Percentiles rank a stretch among this genome's conserved stretches.
phyloP scores from a whole-genome alignment of 2,888 invertebrate genomes.

The Agonopterix alstromeriana region DNA sequence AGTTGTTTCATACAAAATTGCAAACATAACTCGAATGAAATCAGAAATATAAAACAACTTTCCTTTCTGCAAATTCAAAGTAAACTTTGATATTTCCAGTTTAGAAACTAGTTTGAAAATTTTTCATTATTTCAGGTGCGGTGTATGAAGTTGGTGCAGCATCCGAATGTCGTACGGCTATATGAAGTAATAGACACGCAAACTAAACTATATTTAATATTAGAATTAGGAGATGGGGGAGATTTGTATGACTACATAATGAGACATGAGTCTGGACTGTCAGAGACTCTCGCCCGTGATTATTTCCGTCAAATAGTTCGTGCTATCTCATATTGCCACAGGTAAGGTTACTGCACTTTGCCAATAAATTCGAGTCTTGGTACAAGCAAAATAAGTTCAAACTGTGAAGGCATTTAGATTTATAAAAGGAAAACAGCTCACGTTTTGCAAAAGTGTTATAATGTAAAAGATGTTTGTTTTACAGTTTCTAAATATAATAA shows the following conservation, averaged over 20 bases:
- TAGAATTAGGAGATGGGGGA: constrained; percentile 98
- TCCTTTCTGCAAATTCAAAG: neutral
- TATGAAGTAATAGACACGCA: constrained; percentile 99
- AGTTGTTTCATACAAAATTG: too few species aligned
- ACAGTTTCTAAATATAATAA: neutral
- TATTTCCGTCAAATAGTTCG: constrained; percentile 98
- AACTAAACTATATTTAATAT: constrained; percentile 96
- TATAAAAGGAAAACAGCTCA: neutral
- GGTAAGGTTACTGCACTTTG: constrained; percentile 75
- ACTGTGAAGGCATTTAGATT: neutral
- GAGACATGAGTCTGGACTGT: constrained; percentile 93
- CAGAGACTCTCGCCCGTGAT: constrained; percentile 88
- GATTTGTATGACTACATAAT: constrained; percentile 99
- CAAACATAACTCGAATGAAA: too few species aligned
- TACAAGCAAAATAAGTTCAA: neutral
- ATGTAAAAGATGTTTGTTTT: neutral
- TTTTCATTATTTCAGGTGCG: constrained; percentile 79
- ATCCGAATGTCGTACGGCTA: constrained; percentile 97
- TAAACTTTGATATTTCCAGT: neutral
- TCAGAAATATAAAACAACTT: too few species aligned
- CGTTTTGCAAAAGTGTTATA: neutral
- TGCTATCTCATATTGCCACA: constrained; percentile 98
- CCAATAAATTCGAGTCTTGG: neutral
- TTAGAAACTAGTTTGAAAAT: too few species aligned
- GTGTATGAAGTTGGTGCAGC: constrained; percentile 99